Evolutionary conservation across 2,888 invertebrate genomes (phyloP), one percentile per base, ranked within the genome.

Genomic region (Stramonita haemastoma): DNA sequence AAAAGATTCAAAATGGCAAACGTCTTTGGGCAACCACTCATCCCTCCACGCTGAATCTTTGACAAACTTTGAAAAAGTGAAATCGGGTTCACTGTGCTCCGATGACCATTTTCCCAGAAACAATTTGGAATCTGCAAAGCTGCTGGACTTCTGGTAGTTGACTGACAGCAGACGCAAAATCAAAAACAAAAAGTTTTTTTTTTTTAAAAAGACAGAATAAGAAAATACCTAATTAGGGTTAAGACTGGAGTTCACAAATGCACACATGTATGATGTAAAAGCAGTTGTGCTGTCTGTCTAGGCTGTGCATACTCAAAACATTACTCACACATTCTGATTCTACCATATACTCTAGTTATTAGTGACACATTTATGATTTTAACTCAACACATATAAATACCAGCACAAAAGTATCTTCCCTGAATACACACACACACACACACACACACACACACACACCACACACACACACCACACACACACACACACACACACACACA

Each of bases 1-100:
- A n/a, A 90, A 90, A 36, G 86, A 88, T n/a, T 90, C 79, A 17
- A 26, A 29, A 17, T 29, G 22, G 60, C 90, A 90, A n/a, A 4
- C 6, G 32, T 86, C 79, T n/a, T 57, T n/a, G 6, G 87, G 60
- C 11, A 77, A 19, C 56, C 56, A 79, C 13, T 87, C 79, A 26
- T 79, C 79, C 57, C 60, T 6, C 87, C 81, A 60, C 26, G 15
- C 13, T n/a, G 36, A 32, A 32, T 87, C 87, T 22, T 29, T 19
- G 5, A n/a, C n/a, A n/a, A 34, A 34, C 56, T 87, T 87, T 22
- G 79, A 19, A 26, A 87, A 87, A 73, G 22, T 81, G 77, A 87
- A 73, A 11, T 46, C 84, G 26, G 87, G 60, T 11, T 84, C 34
- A 13, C 60, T 46, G 22, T n/a, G 36, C 15, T 70, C 57, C 13